phyloP scores from a whole-genome alignment of 2,888 invertebrate species.

The Caenorhabditis virilis region DNA sequence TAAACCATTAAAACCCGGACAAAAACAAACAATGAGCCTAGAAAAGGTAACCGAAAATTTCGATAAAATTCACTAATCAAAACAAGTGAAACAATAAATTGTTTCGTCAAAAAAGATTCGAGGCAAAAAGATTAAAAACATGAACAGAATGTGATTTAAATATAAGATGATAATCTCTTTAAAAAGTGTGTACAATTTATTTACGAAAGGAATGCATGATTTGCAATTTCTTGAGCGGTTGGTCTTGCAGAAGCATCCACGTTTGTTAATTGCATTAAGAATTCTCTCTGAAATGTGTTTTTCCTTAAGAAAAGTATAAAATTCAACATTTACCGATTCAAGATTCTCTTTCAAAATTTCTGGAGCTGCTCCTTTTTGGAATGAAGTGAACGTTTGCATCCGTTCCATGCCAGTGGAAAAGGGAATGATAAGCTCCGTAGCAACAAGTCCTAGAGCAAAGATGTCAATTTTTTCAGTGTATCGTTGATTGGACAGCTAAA shows the following conservation, averaged over 20 bases:
- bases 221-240: conserved; percentile 22
- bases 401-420: conserved; percentile 91
- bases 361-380: conserved; percentile 29
- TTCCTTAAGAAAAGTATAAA: background rate
- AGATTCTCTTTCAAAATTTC: conserved; percentile 25
- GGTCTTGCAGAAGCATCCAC: conserved; percentile 39
- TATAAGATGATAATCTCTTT: no score
- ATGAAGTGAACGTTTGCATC: conserved; percentile 28
- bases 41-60: no score
- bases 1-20: no score
- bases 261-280: conserved; percentile 45
- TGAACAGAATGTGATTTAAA: no score
- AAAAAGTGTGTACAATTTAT: background rate
- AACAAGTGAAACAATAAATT: no score
- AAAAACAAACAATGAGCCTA: no score
- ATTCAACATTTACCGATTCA: conserved; percentile 12
- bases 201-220: conserved; percentile 20
- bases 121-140: no score
- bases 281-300: conserved; percentile 34
- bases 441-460: conserved; percentile 77
- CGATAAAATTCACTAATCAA: no score
- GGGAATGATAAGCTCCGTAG: conserved; percentile 87
- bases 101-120: no score
- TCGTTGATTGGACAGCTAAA: conserved; percentile 51
- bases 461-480: conserved; percentile 72